Evolutionary conservation across 2,113 vertebrate genomes (phyloP).

Genomic region (Salvelinus namaycush): DNA sequence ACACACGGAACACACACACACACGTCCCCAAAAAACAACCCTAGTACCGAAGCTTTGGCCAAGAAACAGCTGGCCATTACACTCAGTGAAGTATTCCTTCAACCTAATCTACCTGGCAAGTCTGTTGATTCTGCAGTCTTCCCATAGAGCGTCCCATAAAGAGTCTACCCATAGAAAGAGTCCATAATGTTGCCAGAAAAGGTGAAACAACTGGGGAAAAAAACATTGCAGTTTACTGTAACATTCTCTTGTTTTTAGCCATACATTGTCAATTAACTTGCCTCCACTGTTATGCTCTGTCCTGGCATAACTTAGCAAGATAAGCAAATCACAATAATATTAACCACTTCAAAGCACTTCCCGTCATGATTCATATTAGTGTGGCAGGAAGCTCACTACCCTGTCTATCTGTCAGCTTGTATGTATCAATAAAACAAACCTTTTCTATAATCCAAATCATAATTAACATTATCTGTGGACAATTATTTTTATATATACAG

Average conservation of each 20-base stretch:
- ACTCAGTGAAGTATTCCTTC: neutral
- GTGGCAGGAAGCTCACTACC: constrained; percentile 15
- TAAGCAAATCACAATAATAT: neutral
- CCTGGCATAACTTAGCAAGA: neutral
- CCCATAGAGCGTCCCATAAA: neutral
- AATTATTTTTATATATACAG: neutral
- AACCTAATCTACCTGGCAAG: constrained; percentile 13
- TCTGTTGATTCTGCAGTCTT: neutral
- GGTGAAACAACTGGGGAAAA: too few relatives aligned
- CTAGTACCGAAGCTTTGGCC: neutral
- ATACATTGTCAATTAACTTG: neutral
- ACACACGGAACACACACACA: neutral
- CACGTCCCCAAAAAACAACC: neutral
- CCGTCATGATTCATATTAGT: neutral
- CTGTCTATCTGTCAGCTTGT: neutral
- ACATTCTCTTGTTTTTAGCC: neutral
- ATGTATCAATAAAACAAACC: neutral
- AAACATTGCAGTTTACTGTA: neutral
- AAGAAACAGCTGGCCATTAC: constrained; percentile 10
- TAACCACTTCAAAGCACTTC: neutral
- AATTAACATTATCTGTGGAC: constrained; percentile 4
- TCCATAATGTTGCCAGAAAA: too few relatives aligned
- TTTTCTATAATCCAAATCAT: neutral
- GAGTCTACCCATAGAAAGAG: neutral
- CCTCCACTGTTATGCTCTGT: neutral